Evolutionary conservation across 2,888 invertebrate genomes (phyloP).

Genomic region (Melanargia galathea): DNA sequence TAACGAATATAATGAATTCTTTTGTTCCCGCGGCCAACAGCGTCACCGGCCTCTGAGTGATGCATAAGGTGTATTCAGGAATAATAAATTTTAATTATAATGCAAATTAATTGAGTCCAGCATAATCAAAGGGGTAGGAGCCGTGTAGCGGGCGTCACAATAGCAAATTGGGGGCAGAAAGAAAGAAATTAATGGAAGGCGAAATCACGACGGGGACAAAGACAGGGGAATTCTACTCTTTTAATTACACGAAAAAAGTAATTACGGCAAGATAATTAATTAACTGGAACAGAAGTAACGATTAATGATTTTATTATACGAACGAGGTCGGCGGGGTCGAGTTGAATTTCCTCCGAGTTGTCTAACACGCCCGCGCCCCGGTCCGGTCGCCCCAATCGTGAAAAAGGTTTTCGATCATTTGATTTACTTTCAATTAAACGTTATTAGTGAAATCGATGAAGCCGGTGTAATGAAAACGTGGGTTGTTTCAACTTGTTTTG

Average conservation of each 20-base stretch:
- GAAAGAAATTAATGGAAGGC: slow-evolving; percentile 82
- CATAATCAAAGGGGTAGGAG: slow-evolving; percentile 79
- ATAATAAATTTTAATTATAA: slow-evolving; percentile 80
- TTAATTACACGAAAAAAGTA: slow-evolving; percentile 83
- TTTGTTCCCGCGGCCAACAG: slow-evolving; percentile 31
- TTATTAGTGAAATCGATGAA: slow-evolving; percentile 50
- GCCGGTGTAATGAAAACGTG: slow-evolving; percentile 44
- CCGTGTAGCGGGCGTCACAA: slow-evolving; percentile 75
- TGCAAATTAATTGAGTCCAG: slow-evolving; percentile 80
- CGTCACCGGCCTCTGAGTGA: slow-evolving; percentile 32
- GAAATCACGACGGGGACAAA: slow-evolving; percentile 81
- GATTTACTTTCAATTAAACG: slow-evolving; percentile 66
- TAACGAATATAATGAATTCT: slow-evolving; percentile 34
- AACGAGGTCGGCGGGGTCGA: slow-evolving; percentile 74
- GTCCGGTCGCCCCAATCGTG: slow-evolving; percentile 40
- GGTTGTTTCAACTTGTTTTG: slow-evolving; percentile 11
- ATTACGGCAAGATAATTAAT: slow-evolving; percentile 82
- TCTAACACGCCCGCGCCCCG: slow-evolving; percentile 37
- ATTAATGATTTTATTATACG: slow-evolving; percentile 83
- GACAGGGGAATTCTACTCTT: slow-evolving; percentile 82
- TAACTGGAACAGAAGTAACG: slow-evolving; percentile 83
- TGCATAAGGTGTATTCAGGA: slow-evolving; percentile 44
- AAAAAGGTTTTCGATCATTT: slow-evolving; percentile 62
- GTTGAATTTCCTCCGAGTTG: slow-evolving; percentile 70
- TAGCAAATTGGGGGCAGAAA: slow-evolving; percentile 83